A percentile compares a stretch with the other conserved stretches of the same genome.
Conservation (phyloP, 2,888 invertebrate species). For the Nasonia oneida region DNA sequence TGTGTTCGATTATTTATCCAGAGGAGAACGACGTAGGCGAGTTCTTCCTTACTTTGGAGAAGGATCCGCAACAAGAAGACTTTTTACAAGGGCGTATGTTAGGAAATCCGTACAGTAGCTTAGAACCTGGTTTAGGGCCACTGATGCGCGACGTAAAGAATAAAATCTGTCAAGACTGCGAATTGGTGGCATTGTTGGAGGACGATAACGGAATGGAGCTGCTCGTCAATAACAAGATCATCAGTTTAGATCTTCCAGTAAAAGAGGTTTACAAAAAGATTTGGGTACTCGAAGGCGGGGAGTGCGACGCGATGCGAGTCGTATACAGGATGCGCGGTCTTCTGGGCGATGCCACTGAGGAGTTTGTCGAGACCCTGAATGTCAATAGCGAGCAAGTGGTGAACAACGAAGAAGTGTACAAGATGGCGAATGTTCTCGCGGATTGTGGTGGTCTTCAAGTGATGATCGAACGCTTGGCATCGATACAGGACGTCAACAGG, state of each 20-base stretch:
- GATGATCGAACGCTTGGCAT: constrained; percentile 91
- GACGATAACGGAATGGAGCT: constrained; percentile 99
- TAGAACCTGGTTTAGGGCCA: constrained; percentile 96
- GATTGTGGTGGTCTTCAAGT: constrained; percentile 90
- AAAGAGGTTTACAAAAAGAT: constrained; percentile 89
- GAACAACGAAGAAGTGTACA: constrained; percentile 96
- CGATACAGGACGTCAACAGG: constrained; percentile 91
- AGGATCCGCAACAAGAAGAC: constrained; percentile 99
- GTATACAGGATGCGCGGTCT: constrained; percentile 98
- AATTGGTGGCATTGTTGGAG: constrained; percentile 97
- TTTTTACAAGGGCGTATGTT: constrained; percentile 89
- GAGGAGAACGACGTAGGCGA: constrained; percentile 98
- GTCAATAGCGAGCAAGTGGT: constrained; percentile 91
- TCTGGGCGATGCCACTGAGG: constrained; percentile 98
- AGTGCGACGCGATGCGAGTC: constrained; percentile 97
- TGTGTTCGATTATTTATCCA: constrained; percentile 98
- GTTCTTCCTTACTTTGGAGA: constrained; percentile 97
- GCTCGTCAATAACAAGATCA: constrained; percentile 98
- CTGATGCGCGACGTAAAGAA: constrained; percentile 99
- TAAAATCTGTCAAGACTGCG: constrained; percentile 98
- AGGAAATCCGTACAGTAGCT: constrained; percentile 97
- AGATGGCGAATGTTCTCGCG: constrained; percentile 92
- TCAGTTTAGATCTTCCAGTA: constrained; percentile 96
- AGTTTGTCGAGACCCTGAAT: constrained; percentile 96
- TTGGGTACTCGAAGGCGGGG: constrained; percentile 93